These are phyloP conservation scores for Bombus pascuorum DNA, from an alignment of 1,140 invertebrate genomes.

Conservation along the genomic window DNA sequence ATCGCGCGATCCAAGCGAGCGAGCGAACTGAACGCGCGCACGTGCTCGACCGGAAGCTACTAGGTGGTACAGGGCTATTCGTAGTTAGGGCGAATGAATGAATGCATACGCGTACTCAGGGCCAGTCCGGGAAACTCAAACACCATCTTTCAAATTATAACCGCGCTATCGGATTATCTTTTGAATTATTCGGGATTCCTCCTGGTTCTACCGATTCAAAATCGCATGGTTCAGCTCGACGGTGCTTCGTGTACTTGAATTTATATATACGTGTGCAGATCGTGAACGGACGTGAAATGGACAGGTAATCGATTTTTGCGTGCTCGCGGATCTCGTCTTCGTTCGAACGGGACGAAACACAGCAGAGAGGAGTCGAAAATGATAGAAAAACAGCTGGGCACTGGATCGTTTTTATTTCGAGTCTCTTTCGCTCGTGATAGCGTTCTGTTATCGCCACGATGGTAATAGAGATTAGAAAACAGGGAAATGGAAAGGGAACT, in stretches of 20 bases:
- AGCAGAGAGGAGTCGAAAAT: background rate
- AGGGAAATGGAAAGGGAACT: background rate
- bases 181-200: constrained; percentile 53
- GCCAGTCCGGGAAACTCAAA: constrained; percentile 59
- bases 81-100: constrained; percentile 48
- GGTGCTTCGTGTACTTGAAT: background rate
- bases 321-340: background rate
- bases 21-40: background rate
- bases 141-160: constrained; percentile 68
- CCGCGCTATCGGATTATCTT: constrained; percentile 65
- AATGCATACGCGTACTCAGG: constrained; percentile 38
- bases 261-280: background rate
- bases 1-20: background rate
- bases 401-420: constrained; percentile 3
- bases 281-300: no score
- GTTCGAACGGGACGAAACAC: no score
- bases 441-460: constrained; percentile 1
- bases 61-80: background rate
- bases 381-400: background rate
- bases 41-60: background rate
- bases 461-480: constrained; percentile 11
- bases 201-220: background rate
- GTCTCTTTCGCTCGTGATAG: background rate
- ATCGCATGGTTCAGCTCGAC: background rate
- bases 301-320: constrained; percentile 14